Evolutionary conservation across 1,140 invertebrate species (phyloP).

Genomic region (Chironomus striatipennis): DNA sequence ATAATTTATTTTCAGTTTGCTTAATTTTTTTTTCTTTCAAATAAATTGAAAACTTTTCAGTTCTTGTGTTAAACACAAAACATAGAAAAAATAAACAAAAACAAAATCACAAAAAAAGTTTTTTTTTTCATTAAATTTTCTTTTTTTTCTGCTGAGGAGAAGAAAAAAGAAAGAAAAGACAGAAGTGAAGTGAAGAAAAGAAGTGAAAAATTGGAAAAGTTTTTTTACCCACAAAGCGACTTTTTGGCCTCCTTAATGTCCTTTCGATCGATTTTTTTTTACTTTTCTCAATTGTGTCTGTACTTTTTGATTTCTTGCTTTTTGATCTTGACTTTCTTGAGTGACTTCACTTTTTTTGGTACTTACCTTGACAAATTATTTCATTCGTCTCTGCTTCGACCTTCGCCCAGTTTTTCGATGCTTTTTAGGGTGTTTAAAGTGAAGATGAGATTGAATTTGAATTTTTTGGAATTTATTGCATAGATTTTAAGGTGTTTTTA

Average conservation of each 20-base stretch:
- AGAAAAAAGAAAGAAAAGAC: not conserved
- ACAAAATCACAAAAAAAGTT: not conserved
- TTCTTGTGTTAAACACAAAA: not conserved
- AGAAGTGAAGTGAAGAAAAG: no score
- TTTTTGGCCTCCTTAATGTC: not conserved
- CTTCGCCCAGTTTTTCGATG: not conserved
- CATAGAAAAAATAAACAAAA: not conserved
- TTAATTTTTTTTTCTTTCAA: not conserved
- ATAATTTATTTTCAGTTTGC: not conserved
- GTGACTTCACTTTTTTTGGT: slow-evolving; percentile 8
- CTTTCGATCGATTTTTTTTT: not conserved
- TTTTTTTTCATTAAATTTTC: not conserved
- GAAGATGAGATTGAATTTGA: not conserved
- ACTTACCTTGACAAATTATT: slow-evolving; percentile 1
- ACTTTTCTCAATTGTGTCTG: no score
- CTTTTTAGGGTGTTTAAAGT: not conserved
- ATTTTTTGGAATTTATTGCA: not conserved
- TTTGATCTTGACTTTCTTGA: not conserved
- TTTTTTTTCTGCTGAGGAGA: not conserved
- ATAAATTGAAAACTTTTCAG: not conserved
- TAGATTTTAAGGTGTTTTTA: not conserved
- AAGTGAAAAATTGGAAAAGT: slow-evolving; percentile 5
- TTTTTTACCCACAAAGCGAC: not conserved
- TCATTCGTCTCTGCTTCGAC: not conserved
- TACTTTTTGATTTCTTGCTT: no score